These are phyloP conservation scores for Agrypnus murinus DNA, from an alignment of 2,888 invertebrate genomes.

Conservation along the genomic window DNA sequence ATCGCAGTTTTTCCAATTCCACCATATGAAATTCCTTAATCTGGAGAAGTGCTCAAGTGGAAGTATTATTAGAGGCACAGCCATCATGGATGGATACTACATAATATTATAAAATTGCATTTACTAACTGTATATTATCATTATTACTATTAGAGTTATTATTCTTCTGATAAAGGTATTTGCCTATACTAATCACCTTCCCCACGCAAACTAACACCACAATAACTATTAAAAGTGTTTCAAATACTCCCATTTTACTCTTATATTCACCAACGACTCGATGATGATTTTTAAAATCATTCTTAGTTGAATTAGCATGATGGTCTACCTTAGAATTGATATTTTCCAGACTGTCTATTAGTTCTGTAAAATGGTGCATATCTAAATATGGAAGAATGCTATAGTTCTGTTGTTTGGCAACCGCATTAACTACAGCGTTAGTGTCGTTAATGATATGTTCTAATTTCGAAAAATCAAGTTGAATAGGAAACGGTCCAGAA, in stretches of 20 bases:
- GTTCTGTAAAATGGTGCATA: background rate
- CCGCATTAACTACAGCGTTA: background rate
- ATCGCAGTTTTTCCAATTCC: no score
- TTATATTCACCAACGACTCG: background rate
- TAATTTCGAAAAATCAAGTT: background rate
- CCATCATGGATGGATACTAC: no score
- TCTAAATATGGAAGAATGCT: background rate
- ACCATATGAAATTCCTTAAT: no score
- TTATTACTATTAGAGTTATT: no score
- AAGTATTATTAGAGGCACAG: no score
- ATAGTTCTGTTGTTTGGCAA: background rate
- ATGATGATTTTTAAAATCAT: background rate
- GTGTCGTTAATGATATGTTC: background rate
- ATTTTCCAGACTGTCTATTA: background rate
- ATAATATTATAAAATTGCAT: no score
- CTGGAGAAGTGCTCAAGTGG: no score
- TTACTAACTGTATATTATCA: no score
- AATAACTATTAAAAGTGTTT: background rate
- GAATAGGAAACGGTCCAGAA: no score
- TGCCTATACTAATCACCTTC: background rate
- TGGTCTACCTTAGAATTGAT: background rate
- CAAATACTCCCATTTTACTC: background rate
- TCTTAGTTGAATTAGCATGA: background rate
- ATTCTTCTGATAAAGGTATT: no score
- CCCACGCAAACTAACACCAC: background rate